Percentiles rank a stretch among this genome's conserved stretches.
phyloP scores from a whole-genome alignment of 2,888 invertebrate species.

The Argynnis bischoffii region DNA sequence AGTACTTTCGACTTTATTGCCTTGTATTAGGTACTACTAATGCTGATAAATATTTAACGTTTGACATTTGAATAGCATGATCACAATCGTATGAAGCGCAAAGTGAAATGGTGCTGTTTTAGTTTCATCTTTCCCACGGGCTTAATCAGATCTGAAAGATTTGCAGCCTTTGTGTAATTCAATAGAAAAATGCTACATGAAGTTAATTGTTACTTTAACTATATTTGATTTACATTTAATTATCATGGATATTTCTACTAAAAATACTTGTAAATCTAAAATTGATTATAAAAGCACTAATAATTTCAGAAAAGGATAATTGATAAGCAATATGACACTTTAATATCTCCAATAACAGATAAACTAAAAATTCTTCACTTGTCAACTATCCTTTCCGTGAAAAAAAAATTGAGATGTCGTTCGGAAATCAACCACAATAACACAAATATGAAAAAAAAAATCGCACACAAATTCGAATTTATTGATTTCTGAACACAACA shows the following conservation, averaged over 20 bases:
- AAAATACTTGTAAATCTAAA: no score
- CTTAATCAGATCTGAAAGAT: constrained; percentile 8
- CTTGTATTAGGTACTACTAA: neutral
- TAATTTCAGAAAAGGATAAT: constrained; percentile 20
- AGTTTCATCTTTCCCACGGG: constrained; percentile 8
- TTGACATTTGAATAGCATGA: constrained; percentile 3
- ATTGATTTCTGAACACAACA: constrained; percentile 64
- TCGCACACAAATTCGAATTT: neutral
- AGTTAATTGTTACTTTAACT: neutral
- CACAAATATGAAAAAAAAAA: constrained; percentile 2
- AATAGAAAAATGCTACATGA: neutral
- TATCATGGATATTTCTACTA: no score
- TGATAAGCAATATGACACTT: neutral
- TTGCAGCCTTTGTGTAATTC: neutral
- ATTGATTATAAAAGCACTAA: neutral
- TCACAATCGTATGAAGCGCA: constrained; percentile 8
- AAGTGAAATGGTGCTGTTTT: constrained; percentile 9
- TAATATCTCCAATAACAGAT: neutral
- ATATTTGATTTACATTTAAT: no score
- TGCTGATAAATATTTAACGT: neutral
- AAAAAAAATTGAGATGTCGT: neutral
- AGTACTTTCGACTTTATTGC: constrained; percentile 4
- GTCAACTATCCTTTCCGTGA: constrained; percentile 11
- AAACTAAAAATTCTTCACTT: constrained; percentile 1
- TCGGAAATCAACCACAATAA: neutral